Evolutionary conservation across 2,797 vertebrate species (phyloP), one percentile per base, ranked within the genome.

Genomic region (Varecia variegata): DNA sequence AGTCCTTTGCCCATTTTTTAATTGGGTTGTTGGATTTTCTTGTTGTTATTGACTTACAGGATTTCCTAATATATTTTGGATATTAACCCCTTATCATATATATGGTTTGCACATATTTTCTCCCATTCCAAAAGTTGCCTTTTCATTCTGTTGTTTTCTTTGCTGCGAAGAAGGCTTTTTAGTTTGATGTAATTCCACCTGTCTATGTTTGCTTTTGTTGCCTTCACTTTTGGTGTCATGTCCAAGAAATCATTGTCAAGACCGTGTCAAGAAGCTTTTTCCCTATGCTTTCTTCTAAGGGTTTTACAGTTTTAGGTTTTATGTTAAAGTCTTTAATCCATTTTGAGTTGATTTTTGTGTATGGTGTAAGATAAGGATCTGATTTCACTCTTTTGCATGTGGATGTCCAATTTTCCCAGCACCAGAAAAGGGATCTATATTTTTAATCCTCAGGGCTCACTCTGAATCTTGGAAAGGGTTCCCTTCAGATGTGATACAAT

Each of bases 371-470:
- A 67, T 62, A 43, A 84, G 10, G 47, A 70, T 89, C 80, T 43
- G 62, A 62, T 92, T 89, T 60, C 70, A 52, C 80, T 93, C 68
- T 81, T 94, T 91, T 70, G 45, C 43, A 18, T 74, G 12, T 74
- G 6, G 54, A 43, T 94, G 50, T 76, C 38, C 25, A 89, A 20
- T 77, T 90, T 93, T 80, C 43, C 54, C 71, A 89, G 71, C 3
- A 84, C 38, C 74, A 84, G 82, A 92, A 76, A 89, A 70, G 67
- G 50, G 12, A 52, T 89, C 23, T 68, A 3, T 95, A 80, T 81
- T 71, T 93, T 82, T 88, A 70, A 71, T 90, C 68, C 76, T 96
- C 50, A 93, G 7, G 87, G 23, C 40, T 88, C 45, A 77, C 85
- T 96, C 43, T 23, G 25, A 70, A 82, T 95, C 67, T 85, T 96